Base-by-base conservation (phyloP, 2,113 vertebrate species). In the Lota lota region DNA sequence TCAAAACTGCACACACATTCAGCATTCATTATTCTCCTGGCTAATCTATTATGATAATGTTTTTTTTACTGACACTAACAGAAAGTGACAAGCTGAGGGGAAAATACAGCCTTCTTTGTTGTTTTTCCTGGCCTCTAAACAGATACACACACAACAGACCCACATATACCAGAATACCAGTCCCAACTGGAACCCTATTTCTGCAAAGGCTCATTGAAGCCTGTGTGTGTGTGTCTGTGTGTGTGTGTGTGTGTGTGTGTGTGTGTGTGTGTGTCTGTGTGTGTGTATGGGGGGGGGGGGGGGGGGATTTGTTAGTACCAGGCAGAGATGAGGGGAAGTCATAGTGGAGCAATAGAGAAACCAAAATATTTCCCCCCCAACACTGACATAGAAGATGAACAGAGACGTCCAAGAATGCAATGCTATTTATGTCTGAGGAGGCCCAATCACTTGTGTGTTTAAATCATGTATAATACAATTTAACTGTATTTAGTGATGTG, bases 61-160 rank as follows among this genome's bases (percentile, higher is more conserved):
- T 74, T 73, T 70, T 75, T 66, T 47, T 47, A 8, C 66, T 75
- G 66, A 69, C 66, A 79, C 74, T 82, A 90, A 85, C 69, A 75
- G 14, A 80, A 83, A 40, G 72, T 64, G 83, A 85, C 84, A 82
- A 76, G 82, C 83, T 71, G 62, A 81, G 33, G 68, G 68, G 78
- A 80, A 67, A 87, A 87, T 76, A 82, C 77, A 71, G 71, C 70
- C 69, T 69, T 60, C 79, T 47, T 70, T 89, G 84, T 86, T 79
- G 74, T 67, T 47, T 47, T 47, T 60, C 79, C 84, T 70, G 78
- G 77, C 76, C 85, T 73, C 86, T 69, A 83, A 74, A 81, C 70
- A 70, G 66, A 82, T 77, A 84, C 76, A 84, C 83, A 85, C 40
- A 47, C 40, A 47, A 47, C 10, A 84, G 75, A 74, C 61, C 18